A percentile compares a stretch with the other conserved stretches of the same genome.
Evolutionary conservation across 2,113 vertebrate species (phyloP).

Genomic region (Microcebus tavaratra): DNA sequence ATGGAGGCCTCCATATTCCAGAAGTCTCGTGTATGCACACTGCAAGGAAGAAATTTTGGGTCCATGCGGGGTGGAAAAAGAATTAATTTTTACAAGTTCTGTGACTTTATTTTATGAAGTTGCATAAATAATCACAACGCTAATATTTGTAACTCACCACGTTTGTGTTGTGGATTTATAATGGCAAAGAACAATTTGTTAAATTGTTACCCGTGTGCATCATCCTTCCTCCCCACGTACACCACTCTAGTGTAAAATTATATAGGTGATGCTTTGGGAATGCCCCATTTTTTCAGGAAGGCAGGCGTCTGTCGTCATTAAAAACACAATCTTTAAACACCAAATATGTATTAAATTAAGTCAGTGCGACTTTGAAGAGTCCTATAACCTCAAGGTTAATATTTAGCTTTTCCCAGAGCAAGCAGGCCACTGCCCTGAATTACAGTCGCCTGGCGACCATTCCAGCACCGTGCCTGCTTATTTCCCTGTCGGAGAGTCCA

Average conservation of each 20-base stretch:
- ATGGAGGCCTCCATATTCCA: not conserved
- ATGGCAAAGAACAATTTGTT: not conserved
- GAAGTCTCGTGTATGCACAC: not conserved
- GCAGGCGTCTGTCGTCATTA: not conserved
- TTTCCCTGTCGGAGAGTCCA: slow-evolving; percentile 60
- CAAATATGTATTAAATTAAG: slow-evolving; percentile 56
- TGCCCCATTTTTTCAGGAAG: not conserved
- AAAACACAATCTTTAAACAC: slow-evolving; percentile 41
- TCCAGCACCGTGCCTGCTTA: slow-evolving; percentile 50
- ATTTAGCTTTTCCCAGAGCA: slow-evolving; percentile 70
- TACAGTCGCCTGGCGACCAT: slow-evolving; percentile 48
- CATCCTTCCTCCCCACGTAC: not conserved
- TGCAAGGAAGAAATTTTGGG: not conserved
- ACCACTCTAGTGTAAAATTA: not conserved
- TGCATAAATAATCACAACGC: not conserved
- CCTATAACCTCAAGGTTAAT: slow-evolving; percentile 67
- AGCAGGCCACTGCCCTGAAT: slow-evolving; percentile 51
- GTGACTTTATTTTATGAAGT: not conserved
- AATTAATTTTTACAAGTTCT: slow-evolving; percentile 4
- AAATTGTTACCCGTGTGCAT: not conserved
- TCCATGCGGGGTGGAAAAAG: not conserved
- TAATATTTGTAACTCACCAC: not conserved
- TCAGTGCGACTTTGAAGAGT: slow-evolving; percentile 17
- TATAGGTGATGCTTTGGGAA: not conserved
- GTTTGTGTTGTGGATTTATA: not conserved